These are phyloP conservation scores for Lasioglossum morio DNA, from an alignment of 2,888 invertebrate genomes.

Conservation along the genomic window DNA sequence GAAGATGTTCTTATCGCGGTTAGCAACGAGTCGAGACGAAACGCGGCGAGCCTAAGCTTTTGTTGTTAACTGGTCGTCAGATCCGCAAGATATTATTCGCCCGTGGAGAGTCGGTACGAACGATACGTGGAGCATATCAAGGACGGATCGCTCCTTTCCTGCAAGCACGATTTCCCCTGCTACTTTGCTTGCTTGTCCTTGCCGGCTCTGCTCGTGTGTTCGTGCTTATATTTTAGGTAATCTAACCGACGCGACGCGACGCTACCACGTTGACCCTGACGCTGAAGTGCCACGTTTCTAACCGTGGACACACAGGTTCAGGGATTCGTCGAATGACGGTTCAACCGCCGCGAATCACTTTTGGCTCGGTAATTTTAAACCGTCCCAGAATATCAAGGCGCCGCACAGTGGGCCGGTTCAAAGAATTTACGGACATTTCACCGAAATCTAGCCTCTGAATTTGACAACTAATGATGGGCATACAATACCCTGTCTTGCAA, in stretches of 20 bases:
- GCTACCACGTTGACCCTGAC: background rate
- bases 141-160: conserved; percentile 43
- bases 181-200: background rate
- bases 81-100: conserved; percentile 31
- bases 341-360: background rate
- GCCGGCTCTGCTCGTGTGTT: background rate
- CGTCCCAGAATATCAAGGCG: too few species aligned
- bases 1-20: background rate
- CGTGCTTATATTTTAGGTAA: conserved; percentile 27
- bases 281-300: conserved; percentile 5
- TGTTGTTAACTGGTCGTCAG: background rate
- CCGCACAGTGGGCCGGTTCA: too few species aligned
- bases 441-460: too few species aligned
- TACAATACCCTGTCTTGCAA: too few species aligned
- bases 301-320: background rate
- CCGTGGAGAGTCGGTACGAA: conserved; percentile 28
- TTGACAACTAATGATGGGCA: too few species aligned
- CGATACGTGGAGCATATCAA: conserved; percentile 40
- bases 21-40: background rate
- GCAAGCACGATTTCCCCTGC: conserved; percentile 36
- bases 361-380: background rate
- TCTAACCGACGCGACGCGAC: background rate
- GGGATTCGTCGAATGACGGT: background rate
- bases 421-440: too few species aligned
- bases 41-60: background rate